Evolutionary conservation across 2,888 invertebrate genomes (phyloP).

Genomic region (Xestia xanthographa): DNA sequence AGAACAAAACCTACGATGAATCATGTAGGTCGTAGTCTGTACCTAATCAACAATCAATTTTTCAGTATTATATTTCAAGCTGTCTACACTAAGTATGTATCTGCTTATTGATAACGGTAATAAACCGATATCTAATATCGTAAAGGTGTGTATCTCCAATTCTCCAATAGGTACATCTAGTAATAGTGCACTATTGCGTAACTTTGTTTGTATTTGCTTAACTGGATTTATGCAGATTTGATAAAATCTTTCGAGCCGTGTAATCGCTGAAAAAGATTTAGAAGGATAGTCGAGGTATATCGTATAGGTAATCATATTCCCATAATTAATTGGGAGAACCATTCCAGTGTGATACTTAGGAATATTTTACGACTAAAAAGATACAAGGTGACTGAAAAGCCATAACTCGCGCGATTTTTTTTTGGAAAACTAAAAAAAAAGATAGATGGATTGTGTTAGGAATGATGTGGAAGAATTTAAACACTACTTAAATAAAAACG

Average conservation of each 20-base stretch:
- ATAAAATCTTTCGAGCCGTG: background rate
- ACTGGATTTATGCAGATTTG: conserved; percentile 6
- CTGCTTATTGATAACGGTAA: conserved; percentile 18
- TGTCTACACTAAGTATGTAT: conserved; percentile 11
- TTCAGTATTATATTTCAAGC: conserved; percentile 21
- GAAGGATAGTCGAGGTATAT: background rate
- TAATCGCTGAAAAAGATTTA: background rate
- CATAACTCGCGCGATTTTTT: background rate
- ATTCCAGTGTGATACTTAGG: background rate
- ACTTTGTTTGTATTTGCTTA: background rate
- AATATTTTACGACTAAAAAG: background rate
- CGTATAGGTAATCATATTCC: background rate
- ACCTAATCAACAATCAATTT: conserved; percentile 28
- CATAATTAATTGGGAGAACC: background rate
- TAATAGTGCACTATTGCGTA: conserved; percentile 9
- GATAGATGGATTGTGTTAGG: background rate
- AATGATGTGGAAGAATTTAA: background rate
- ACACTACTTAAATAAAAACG: background rate
- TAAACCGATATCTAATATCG: conserved; percentile 26
- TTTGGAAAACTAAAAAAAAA: background rate
- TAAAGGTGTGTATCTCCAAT: conserved; percentile 5
- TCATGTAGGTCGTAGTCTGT: conserved; percentile 1
- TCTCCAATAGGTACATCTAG: too few species aligned
- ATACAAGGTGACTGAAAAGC: background rate
- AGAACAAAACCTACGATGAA: conserved; percentile 6